These are phyloP conservation scores for Brachyptera putata DNA, from an alignment of 2,888 invertebrate genomes.

Conservation along the genomic window DNA sequence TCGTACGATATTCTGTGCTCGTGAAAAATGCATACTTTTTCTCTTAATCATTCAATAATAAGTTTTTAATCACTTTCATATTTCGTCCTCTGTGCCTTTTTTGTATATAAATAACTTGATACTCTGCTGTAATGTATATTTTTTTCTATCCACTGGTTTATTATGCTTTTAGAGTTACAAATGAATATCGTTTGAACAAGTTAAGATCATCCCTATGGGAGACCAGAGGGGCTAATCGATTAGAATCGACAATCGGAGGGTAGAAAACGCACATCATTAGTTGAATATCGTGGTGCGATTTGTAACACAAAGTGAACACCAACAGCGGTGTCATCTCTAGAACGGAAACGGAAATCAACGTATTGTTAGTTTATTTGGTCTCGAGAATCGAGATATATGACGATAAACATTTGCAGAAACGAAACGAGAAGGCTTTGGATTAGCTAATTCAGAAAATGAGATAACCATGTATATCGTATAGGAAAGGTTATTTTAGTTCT, in stretches of 20 bases:
- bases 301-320: not conserved
- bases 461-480: slow-evolving; percentile 12
- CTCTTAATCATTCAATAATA: no score
- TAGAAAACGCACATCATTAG: slow-evolving; percentile 8
- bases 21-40: no score
- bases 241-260: slow-evolving; percentile 16
- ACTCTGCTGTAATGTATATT: no score
- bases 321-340: not conserved
- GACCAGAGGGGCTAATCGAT: slow-evolving; percentile 10
- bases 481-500: no score
- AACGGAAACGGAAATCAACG: not conserved
- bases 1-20: no score
- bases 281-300: slow-evolving; percentile 9
- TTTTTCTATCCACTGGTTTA: no score
- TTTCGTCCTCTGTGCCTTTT: no score
- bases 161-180: slow-evolving; percentile 18
- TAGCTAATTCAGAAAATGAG: slow-evolving; percentile 14
- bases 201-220: not conserved
- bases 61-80: no score
- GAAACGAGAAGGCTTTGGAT: not conserved
- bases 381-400: not conserved
- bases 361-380: no score
- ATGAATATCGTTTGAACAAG: slow-evolving; percentile 8
- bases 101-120: no score
- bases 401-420: slow-evolving; percentile 11